phyloP scores from a whole-genome alignment of 1,140 invertebrate species.

The Trichonephila clavipes region DNA sequence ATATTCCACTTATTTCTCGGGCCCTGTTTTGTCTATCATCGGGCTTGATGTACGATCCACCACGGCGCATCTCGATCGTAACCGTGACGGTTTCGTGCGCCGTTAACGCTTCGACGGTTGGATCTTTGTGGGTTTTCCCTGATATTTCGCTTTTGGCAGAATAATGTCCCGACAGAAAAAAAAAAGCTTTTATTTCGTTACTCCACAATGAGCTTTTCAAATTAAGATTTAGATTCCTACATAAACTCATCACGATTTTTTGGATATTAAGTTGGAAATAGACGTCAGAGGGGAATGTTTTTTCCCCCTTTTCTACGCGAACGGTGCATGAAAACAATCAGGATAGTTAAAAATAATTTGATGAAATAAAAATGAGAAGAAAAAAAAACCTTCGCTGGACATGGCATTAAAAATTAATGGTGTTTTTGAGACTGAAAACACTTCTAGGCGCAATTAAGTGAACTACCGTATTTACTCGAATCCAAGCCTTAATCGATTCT shows the following conservation, averaged over 20 bases:
- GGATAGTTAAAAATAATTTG: background rate
- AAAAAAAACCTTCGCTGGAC: no score
- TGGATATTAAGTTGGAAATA: background rate
- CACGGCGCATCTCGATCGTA: background rate
- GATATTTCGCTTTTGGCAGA: background rate
- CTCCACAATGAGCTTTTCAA: background rate
- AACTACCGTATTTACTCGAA: no score
- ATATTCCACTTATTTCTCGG: slow-evolving; percentile 1
- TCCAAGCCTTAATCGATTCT: no score
- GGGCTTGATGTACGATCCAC: background rate
- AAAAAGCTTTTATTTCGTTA: background rate
- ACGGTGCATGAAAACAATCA: background rate
- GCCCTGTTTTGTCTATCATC: background rate
- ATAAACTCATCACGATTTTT: background rate
- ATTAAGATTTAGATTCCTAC: background rate
- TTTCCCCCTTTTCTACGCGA: background rate
- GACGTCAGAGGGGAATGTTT: background rate
- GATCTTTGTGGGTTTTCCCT: background rate
- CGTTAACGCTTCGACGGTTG: background rate
- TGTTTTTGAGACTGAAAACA: no score
- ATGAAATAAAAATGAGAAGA: no score
- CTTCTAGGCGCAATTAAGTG: no score
- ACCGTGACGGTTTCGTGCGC: background rate
- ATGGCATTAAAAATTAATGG: no score
- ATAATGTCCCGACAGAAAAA: background rate